A percentile compares a stretch with the other conserved stretches of the same genome.
Conservation (phyloP, 2,113 vertebrate genomes). For the Solea senegalensis region DNA sequence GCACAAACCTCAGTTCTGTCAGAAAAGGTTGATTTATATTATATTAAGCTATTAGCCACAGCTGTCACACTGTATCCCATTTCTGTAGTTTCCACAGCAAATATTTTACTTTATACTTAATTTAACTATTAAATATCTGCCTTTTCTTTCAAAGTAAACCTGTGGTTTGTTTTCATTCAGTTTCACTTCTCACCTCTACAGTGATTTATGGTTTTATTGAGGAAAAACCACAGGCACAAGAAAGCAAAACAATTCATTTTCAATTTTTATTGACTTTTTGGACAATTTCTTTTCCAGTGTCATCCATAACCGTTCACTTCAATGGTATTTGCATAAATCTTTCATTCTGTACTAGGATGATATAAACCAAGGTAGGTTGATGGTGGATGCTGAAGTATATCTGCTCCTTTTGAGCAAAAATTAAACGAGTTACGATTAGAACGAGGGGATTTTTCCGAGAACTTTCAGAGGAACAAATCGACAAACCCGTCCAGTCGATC, state of each 20-base stretch:
- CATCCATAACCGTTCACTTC: conserved; percentile 88
- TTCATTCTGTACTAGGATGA: conserved; percentile 77
- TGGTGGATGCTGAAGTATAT: conserved; percentile 45
- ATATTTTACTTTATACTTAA: too few species aligned
- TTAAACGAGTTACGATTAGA: conserved; percentile 22
- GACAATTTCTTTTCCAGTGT: conserved; percentile 98
- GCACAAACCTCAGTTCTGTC: too few species aligned
- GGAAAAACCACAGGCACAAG: background rate
- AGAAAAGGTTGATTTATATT: too few species aligned
- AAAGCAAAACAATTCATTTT: conserved; percentile 59
- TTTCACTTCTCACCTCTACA: too few species aligned
- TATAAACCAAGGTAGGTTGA: conserved; percentile 68
- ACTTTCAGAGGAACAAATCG: conserved; percentile 34
- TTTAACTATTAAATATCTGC: too few species aligned
- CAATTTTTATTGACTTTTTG: conserved; percentile 89
- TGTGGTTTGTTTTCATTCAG: too few species aligned
- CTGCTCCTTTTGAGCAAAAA: conserved; percentile 27
- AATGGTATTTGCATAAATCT: conserved; percentile 92
- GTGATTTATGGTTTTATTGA: too few species aligned
- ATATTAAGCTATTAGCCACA: too few species aligned
- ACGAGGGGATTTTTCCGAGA: conserved; percentile 15
- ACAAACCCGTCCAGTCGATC: conserved; percentile 46
- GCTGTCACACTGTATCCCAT: too few species aligned
- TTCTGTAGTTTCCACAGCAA: too few species aligned
- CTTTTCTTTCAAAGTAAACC: too few species aligned